phyloP scores from a whole-genome alignment of 2,797 vertebrate genomes.

The Amniataba percoides region DNA sequence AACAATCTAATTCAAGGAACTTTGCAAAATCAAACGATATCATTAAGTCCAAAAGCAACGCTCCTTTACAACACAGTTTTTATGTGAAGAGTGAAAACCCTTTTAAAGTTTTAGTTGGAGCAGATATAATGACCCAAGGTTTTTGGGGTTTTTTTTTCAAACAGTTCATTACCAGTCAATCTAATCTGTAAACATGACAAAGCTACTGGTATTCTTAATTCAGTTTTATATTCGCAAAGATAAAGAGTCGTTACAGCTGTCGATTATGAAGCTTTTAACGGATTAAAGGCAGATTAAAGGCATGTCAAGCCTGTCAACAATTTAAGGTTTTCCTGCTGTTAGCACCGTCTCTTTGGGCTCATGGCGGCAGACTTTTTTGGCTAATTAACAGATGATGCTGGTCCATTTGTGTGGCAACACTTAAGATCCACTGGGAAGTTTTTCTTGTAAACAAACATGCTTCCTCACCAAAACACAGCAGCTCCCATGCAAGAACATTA shows the following conservation, averaged over 20 bases:
- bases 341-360: neutral
- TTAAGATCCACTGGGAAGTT: neutral
- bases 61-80: neutral
- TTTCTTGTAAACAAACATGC: neutral
- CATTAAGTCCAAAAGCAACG: neutral
- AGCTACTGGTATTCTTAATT: neutral
- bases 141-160: neutral
- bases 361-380: no score
- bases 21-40: neutral
- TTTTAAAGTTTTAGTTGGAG: neutral
- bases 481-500: neutral
- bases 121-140: neutral
- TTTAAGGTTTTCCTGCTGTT: neutral
- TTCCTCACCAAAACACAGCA: neutral
- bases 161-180: neutral
- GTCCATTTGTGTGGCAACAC: neutral
- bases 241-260: constrained; percentile 8
- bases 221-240: neutral
- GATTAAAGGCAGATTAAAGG: constrained; percentile 55
- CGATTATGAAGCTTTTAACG: constrained; percentile 58
- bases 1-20: neutral
- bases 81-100: neutral
- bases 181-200: neutral
- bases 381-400: neutral
- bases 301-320: neutral